phyloP scores from a whole-genome alignment of 1,140 invertebrate genomes.

The Drosophila kanapiae region DNA sequence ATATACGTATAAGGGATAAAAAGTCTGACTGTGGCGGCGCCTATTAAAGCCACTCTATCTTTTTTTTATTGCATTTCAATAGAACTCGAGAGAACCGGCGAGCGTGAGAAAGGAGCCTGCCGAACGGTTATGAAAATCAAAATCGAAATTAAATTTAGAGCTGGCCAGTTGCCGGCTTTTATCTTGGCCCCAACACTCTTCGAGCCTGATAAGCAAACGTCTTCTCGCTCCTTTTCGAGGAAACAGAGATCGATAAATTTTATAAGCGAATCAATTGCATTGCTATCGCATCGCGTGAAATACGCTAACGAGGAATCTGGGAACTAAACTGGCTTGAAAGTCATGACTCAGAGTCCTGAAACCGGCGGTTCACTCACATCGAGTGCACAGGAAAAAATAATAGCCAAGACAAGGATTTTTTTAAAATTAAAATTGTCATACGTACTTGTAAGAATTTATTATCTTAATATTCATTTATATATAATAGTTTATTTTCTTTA shows the following conservation, averaged over 20 bases:
- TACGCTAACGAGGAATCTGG: constrained; percentile 60
- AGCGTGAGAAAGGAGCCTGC: constrained; percentile 51
- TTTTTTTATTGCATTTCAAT: constrained; percentile 83
- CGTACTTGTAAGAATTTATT: not conserved
- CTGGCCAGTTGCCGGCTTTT: constrained; percentile 40
- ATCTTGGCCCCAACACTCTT: constrained; percentile 61
- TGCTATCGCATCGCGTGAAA: constrained; percentile 81
- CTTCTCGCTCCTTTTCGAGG: constrained; percentile 42
- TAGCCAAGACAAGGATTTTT: too few species aligned
- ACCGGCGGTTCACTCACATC: constrained; percentile 24
- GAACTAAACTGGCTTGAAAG: constrained; percentile 31
- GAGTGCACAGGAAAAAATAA: constrained; percentile 2
- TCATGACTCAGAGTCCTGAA: constrained; percentile 46
- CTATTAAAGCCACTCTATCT: constrained; percentile 77
- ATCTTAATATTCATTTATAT: too few species aligned
- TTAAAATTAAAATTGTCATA: too few species aligned
- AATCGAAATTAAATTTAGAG: constrained; percentile 58
- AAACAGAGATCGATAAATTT: constrained; percentile 79
- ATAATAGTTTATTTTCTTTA: too few species aligned
- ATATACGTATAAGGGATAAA: constrained; percentile 7
- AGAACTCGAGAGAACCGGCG: constrained; percentile 50
- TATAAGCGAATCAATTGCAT: constrained; percentile 82
- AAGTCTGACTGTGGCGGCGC: constrained; percentile 66
- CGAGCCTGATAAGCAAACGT: constrained; percentile 46
- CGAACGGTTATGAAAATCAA: constrained; percentile 72